Evolutionary conservation across 2,888 invertebrate species (phyloP).

Genomic region (Megaustenia siamemsis): DNA sequence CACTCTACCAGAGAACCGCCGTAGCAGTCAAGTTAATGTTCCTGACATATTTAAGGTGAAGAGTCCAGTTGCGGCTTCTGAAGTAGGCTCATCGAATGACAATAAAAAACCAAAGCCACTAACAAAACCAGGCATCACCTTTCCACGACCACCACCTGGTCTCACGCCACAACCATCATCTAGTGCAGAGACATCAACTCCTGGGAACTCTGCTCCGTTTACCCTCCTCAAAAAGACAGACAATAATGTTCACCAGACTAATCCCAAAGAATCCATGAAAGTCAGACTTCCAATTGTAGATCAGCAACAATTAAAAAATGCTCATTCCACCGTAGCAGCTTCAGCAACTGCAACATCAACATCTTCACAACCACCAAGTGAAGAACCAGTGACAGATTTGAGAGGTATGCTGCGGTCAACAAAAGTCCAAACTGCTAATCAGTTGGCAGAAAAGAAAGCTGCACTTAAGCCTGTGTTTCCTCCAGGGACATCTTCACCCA

Average conservation of each 20-base stretch:
- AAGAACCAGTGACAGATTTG: slow-evolving; percentile 13
- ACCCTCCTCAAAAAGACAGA: background rate
- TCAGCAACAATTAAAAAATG: background rate
- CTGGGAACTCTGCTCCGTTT: background rate
- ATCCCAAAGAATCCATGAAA: background rate
- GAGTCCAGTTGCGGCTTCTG: background rate
- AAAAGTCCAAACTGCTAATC: background rate
- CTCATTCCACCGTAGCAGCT: background rate
- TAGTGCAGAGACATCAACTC: background rate
- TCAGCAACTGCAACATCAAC: background rate
- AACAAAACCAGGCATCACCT: background rate
- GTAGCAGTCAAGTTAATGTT: slow-evolving; percentile 4
- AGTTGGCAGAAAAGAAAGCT: background rate
- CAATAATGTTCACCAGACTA: background rate
- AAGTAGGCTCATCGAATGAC: background rate
- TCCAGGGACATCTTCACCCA: background rate
- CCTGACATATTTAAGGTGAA: slow-evolving; percentile 25
- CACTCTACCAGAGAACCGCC: background rate
- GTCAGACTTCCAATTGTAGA: slow-evolving; percentile 36
- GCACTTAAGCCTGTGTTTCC: slow-evolving; percentile 1
- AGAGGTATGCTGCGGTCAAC: background rate
- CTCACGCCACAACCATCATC: background rate
- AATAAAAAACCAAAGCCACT: slow-evolving; percentile 27
- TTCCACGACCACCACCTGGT: slow-evolving; percentile 25
- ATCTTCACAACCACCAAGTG: slow-evolving; percentile 11